Evolutionary conservation across 2,888 invertebrate species (phyloP), one percentile per base, ranked within the genome.

Genomic region (Acrocera orbiculus): DNA sequence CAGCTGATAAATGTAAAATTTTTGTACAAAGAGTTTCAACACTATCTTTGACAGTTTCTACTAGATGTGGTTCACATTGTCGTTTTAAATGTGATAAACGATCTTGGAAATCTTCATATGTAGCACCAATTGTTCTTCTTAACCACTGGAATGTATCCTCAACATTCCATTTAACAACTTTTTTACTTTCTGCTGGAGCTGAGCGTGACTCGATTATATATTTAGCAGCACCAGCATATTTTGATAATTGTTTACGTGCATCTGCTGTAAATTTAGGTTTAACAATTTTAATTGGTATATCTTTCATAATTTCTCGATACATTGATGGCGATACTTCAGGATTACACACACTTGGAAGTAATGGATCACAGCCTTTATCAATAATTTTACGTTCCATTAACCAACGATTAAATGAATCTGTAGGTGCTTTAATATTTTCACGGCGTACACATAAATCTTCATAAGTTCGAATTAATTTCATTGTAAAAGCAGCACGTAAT

Each of bases 111-210:
- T 90, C 89, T 58, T 90, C 89, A 58, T 89, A 90, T 3, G 86
- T 87, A 9, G 92, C 90, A 34, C 89, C 90, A 19, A 87, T 80
- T 8, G 92, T 90, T 50, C 82, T 73, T 52, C 93, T 69, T 31
- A 95, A 58, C 93, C 93, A 95, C 47, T 86, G 85, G 59, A 95
- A 92, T 16, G 92, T 93, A 48, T 95, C 93, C 52, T 95, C 93
- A 1, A 90, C 92, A 64, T 93, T 92, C 95, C 95, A 95, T 57
- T 93, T 95, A 1, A 96, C 93, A 10, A 93, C 83, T 63, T 95
- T 95, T 41, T 95, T 70, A 52, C 92, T 89, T 54, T 93, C 92
- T 0, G 89, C 75, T 16, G 87, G 82, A 7, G 85, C 81, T 56
- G 86, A 86, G 47, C 92, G 74, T 6, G 87, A 85, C 60, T 93